A percentile compares a stretch with the other conserved stretches of the same genome.
Conservation (phyloP, 2,888 invertebrate species). For the Clivina fossor region DNA sequence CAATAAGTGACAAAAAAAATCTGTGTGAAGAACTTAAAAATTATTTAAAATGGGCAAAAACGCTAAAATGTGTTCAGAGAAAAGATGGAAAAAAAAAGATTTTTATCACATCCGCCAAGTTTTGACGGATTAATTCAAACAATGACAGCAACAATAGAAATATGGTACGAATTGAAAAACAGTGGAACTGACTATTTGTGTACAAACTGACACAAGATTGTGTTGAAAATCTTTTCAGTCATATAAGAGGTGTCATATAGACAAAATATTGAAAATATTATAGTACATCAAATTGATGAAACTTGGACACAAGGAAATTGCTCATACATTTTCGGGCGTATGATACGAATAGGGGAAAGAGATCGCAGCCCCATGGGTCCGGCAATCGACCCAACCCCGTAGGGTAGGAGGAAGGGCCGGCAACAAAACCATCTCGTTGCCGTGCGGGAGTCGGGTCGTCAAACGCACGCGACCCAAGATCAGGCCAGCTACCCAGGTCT, state of each 20-base stretch:
- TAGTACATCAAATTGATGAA: conserved; percentile 4
- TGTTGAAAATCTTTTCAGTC: conserved; percentile 9
- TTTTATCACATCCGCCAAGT: background rate
- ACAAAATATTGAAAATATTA: conserved; percentile 3
- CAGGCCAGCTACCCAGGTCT: too few relatives aligned
- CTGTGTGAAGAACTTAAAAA: background rate
- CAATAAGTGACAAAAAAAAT: conserved; percentile 1
- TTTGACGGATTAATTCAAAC: conserved; percentile 3
- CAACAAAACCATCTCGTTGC: too few relatives aligned
- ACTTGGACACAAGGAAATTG: conserved; percentile 7
- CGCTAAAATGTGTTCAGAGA: conserved; percentile 3
- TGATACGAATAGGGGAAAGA: conserved; percentile 3
- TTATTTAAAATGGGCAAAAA: background rate
- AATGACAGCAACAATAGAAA: background rate
- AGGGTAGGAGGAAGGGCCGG: too few relatives aligned
- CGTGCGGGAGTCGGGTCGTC: too few relatives aligned
- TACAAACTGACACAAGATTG: conserved; percentile 6
- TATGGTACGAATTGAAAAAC: conserved; percentile 4
- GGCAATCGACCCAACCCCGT: too few relatives aligned
- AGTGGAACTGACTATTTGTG: background rate
- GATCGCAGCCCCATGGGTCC: too few relatives aligned
- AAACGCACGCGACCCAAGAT: too few relatives aligned
- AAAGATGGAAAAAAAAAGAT: conserved; percentile 1
- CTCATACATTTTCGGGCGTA: conserved; percentile 3
- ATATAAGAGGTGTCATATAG: conserved; percentile 1